Base-by-base conservation (phyloP, 1,140 invertebrate genomes). In the Atta texana region DNA sequence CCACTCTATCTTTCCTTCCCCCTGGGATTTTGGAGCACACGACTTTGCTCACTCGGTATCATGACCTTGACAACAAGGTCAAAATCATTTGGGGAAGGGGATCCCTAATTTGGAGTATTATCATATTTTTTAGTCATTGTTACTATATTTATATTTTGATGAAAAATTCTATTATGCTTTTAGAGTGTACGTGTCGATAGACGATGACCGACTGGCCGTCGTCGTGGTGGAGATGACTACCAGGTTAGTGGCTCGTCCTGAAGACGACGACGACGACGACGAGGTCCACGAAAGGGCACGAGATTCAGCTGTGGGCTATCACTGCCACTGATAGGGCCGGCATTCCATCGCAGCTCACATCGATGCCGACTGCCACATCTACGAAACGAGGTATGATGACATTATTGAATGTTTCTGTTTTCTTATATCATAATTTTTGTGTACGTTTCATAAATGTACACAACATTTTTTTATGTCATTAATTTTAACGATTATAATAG, bases 261-360 rank as follows among this genome's bases (percentile, higher is more conserved):
- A 89, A 89, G 88, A 90, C 88, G 88, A 90, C 72, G 88, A 90
- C 88, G 88, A 90, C 68, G 88, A 90, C 84, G 88, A 90, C 84
- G 88, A 90, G 87, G 88, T 89, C 64, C 88, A 87, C 74, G 88
- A 90, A 55, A 81, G 66, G 69, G 75, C 88, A 76, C 88, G 69
- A 61, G 81, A 89, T 69, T 64, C 84, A 88, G 85, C 74, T 78
- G 81, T 89, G 85, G 76, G 84, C 68, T 87, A 89, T 89, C 88
- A 89, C 88, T 89, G 88, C 88, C 88, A 89, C 88, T 90, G 88
- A 90, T 90, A 84, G 69, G 74, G 69, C 55, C 57, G 80, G 80
- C 80, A 89, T 89, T 72, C 64, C 39, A 71, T 82, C 84, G 78
- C 64, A 89, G 88, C 76, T 90, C 88, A 88, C 85, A 90, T 89